Evolutionary conservation across 2,113 vertebrate species (phyloP).

Genomic region (Aspiorhynchus laticeps): DNA sequence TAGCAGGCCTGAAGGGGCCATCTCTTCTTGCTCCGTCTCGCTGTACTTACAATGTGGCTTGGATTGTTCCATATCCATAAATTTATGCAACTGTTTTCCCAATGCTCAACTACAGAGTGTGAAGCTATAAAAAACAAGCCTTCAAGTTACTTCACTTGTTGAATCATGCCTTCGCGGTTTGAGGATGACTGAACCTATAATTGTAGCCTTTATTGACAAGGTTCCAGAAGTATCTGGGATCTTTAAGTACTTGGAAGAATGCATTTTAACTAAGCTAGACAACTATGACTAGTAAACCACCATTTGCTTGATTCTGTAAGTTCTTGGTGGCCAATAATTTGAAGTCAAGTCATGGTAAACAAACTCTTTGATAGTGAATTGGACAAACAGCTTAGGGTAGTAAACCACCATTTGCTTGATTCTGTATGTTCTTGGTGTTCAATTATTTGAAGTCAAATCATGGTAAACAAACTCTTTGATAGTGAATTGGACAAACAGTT

Average conservation of each 20-base stretch:
- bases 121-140: constrained; percentile 10
- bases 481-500: neutral
- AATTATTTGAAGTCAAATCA: neutral
- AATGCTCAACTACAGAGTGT: neutral
- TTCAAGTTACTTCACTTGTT: constrained; percentile 15
- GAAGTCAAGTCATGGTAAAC: neutral
- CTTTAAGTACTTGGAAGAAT: neutral
- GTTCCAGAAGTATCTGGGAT: neutral
- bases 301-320: neutral
- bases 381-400: neutral
- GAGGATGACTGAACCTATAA: neutral
- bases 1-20: neutral
- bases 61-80: neutral
- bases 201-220: neutral
- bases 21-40: neutral
- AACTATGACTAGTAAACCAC: neutral
- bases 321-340: neutral
- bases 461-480: constrained; percentile 8
- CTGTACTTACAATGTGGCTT: neutral
- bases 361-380: constrained; percentile 5
- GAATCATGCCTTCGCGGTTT: neutral
- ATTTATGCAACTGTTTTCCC: neutral
- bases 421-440: neutral
- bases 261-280: neutral
- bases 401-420: neutral